Evolutionary conservation across 2,113 vertebrate species (phyloP).

Genomic region (Castor canadensis): DNA sequence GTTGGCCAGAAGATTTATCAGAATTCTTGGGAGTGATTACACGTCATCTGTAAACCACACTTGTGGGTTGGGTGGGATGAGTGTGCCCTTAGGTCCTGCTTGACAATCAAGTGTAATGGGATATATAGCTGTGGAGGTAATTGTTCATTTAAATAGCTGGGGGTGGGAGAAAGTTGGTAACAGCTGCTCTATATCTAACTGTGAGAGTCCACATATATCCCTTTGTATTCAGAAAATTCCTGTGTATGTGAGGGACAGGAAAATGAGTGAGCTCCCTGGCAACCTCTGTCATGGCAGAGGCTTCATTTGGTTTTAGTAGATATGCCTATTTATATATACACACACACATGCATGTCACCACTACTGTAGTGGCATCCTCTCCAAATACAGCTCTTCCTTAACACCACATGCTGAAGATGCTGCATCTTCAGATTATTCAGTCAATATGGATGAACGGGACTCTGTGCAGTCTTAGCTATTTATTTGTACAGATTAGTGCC

Average conservation of each 20-base stretch:
- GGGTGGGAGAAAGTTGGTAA: background rate
- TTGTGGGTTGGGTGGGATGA: background rate
- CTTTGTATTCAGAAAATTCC: background rate
- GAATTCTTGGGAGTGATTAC: background rate
- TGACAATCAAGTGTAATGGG: background rate
- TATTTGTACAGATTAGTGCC: background rate
- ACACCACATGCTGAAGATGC: background rate
- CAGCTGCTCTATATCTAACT: background rate
- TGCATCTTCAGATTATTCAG: background rate
- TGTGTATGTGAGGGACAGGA: background rate
- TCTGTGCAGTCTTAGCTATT: background rate
- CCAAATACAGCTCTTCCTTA: background rate
- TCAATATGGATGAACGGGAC: background rate
- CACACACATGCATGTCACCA: background rate
- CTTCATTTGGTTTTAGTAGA: background rate
- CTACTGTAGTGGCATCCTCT: background rate
- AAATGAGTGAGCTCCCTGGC: background rate
- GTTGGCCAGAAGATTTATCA: background rate
- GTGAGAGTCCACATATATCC: background rate
- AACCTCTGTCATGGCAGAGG: background rate
- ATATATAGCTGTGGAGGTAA: background rate
- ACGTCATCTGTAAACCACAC: background rate
- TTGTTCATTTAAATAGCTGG: background rate
- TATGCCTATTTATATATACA: accelerated
- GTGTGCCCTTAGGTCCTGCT: background rate